Evolutionary conservation across 2,797 vertebrate genomes (phyloP), one percentile per base, ranked within the genome.

Genomic region (Chelon auratus): DNA sequence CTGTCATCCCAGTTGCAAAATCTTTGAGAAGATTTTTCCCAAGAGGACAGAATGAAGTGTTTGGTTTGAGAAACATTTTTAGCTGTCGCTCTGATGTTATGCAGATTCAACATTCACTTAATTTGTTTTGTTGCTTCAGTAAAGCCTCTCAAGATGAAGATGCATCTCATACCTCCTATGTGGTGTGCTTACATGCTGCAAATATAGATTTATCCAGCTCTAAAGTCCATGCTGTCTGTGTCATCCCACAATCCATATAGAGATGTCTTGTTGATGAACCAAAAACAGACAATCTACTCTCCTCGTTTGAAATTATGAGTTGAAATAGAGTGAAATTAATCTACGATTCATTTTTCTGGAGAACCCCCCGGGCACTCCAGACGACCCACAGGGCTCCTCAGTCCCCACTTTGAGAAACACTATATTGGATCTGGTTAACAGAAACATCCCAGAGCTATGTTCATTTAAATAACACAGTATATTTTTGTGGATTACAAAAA

Each of bases 381-480:
- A 9, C 61, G 72, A 71, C 87, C 86, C 85, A 54, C 39, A 56
- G 82, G 86, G 81, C 67, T 77, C 65, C 80, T 71, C 48, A 79
- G 71, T 72, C 77, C 73, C 78, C 85, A 79, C 87, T 90, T 86
- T 85, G 79, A 89, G 82, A 90, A 83, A 67, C 72, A 26, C 30
- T 58, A 81, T 84, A 86, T 83, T 77, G 77, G 66, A 85, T 91
- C 77, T 81, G 77, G 75, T 89, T 87, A 87, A 89, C 83, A 79
- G 87, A 91, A 93, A 92, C 90, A 91, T 94, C 94, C 94, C 94
- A 94, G 82, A 94, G 95, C 94, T 91, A 93, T 93, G 87, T 90
- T 94, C 85, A 95, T 95, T 95, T 95, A 95, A 95, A 95, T 95
- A 95, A 94, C 93, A 93, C 91, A 89, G 90, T 93, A 86, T 79